Base-by-base conservation (phyloP, 2,113 vertebrate genomes). In the Sebastes schlegelii region DNA sequence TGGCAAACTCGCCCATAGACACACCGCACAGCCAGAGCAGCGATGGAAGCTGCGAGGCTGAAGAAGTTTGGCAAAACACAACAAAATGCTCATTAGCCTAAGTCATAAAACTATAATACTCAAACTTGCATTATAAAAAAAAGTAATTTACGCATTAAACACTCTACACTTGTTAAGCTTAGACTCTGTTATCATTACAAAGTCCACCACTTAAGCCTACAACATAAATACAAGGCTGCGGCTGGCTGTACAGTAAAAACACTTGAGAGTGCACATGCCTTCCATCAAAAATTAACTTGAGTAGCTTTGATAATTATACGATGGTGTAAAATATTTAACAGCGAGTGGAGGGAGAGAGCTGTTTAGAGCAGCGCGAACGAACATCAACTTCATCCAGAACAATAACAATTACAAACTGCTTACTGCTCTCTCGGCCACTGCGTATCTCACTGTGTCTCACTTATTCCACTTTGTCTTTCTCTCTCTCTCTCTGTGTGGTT, bases 151-250 rank as follows among this genome's bases (percentile, higher is more conserved):
- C 76, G 80, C 92, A 92, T 94, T 90, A 95, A 93, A 89, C 89
- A 71, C 89, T 92, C 90, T 34, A 48, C 74, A 87, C 82, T 86
- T 75, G 91, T 94, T 93, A 92, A 64, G 77, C 73, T n/a, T 11
- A 10, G 87, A 93, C 89, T 91, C 83, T 82, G 89, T 93, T 89
- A 91, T 91, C 81, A 86, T 92, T 92, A 92, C 86, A 84, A 84
- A 92, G 91, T 92, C 91, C 82, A 87, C 94, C 93, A 95, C 93
- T 95, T 95, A 95, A 91, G 92, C 85, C 89, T 71, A 67, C 77
- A 91, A 90, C 92, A 95, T 94, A 94, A 95, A 95, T 93, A 93
- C 82, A 85, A 60, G 0, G 12, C 68, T n/a, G 81, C 65, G 19
- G 72, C 54, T 0, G 71, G 82, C 84, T 75, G 86, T 91, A 90